Conservation (phyloP, 2,888 invertebrate genomes). For the Euplagia quadripunctaria region DNA sequence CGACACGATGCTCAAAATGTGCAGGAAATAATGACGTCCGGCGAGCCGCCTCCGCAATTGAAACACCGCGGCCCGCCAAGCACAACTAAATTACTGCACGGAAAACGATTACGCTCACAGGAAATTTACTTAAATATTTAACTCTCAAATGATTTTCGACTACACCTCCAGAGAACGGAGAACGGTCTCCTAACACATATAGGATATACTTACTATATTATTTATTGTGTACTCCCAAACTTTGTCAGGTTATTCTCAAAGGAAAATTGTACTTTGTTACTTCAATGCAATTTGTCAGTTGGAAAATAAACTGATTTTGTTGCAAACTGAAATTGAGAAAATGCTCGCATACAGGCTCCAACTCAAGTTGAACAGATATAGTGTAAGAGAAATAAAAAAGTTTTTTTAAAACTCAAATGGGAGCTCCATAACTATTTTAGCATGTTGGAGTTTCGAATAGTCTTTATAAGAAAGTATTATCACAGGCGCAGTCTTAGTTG, state of each 20-base stretch:
- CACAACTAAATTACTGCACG: slow-evolving; percentile 70
- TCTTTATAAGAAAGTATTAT: slow-evolving; percentile 13
- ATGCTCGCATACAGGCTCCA: slow-evolving; percentile 69
- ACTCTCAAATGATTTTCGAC: slow-evolving; percentile 57
- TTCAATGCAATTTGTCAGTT: slow-evolving; percentile 82
- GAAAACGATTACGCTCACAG: slow-evolving; percentile 70
- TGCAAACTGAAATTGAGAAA: slow-evolving; percentile 84
- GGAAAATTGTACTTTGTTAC: slow-evolving; percentile 79
- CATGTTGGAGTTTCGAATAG: slow-evolving; percentile 26
- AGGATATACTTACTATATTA: slow-evolving; percentile 40
- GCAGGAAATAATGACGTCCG: slow-evolving; percentile 81
- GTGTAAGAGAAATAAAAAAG: slow-evolving; percentile 65
- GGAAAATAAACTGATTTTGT: slow-evolving; percentile 84
- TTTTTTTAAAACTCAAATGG: slow-evolving; percentile 60
- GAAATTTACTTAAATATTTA: slow-evolving; percentile 71
- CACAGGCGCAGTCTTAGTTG: background rate
- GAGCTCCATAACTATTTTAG: slow-evolving; percentile 34
- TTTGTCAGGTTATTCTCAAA: slow-evolving; percentile 74
- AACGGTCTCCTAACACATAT: slow-evolving; percentile 24
- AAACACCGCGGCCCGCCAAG: slow-evolving; percentile 65
- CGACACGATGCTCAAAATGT: slow-evolving; percentile 46
- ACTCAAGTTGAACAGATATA: slow-evolving; percentile 67
- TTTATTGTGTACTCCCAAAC: slow-evolving; percentile 63
- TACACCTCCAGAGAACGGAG: slow-evolving; percentile 10
- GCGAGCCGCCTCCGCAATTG: slow-evolving; percentile 68